A percentile compares a stretch with the other conserved stretches of the same genome.
These are phyloP conservation scores for Pseudorasbora parva DNA, from an alignment of 2,113 vertebrate species.

Conservation along the genomic window DNA sequence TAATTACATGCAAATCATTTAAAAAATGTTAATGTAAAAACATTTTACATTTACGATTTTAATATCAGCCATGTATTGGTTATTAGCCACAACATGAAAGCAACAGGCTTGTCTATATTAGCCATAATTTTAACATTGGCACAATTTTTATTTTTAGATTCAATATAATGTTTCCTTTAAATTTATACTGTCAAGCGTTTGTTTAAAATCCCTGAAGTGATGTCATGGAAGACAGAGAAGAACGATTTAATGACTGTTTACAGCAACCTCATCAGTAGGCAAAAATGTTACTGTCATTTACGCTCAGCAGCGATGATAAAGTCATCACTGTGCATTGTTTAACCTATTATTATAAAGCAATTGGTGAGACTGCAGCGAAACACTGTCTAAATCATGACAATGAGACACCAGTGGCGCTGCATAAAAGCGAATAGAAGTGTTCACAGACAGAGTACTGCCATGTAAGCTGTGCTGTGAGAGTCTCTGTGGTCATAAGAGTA, in stretches of 20 bases:
- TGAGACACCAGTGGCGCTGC: constrained; percentile 18
- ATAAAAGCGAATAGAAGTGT: constrained; percentile 12
- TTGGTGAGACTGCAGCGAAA: constrained; percentile 1
- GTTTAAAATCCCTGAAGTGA: constrained; percentile 31
- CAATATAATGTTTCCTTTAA: not conserved
- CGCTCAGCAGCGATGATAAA: constrained; percentile 7
- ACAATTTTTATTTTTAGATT: not conserved
- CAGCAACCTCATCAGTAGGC: constrained; percentile 25
- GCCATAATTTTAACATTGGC: not conserved
- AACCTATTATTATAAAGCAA: constrained; percentile 36
- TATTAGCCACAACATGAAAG: not conserved
- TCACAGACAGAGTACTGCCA: constrained; percentile 24
- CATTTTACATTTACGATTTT: not conserved
- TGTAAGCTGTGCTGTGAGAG: constrained; percentile 24
- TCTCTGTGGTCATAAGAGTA: constrained; percentile 15
- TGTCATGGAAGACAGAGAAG: constrained; percentile 15
- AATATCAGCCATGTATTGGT: not conserved
- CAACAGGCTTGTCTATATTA: not conserved
- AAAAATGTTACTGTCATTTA: constrained; percentile 20
- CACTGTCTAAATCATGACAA: constrained; percentile 45
- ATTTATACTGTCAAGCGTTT: constrained; percentile 7
- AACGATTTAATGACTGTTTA: constrained; percentile 32
- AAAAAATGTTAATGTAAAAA: too few relatives aligned
- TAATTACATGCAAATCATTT: too few relatives aligned
- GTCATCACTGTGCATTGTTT: constrained; percentile 18